These are phyloP conservation scores for Psix sp. DNA, from an alignment of 1,140 invertebrate genomes.

Conservation along the genomic window DNA sequence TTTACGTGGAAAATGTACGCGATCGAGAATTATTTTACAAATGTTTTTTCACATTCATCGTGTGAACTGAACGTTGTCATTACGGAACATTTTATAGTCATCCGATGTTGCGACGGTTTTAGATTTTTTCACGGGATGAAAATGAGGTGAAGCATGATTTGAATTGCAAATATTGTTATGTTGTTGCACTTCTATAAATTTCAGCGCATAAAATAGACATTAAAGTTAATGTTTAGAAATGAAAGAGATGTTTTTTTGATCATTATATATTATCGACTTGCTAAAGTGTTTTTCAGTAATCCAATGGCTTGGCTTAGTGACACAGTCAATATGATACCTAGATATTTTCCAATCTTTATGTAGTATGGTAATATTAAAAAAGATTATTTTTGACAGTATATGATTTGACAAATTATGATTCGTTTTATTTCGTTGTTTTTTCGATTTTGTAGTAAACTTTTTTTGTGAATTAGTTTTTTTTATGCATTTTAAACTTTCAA, in stretches of 20 bases:
- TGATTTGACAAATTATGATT: too few relatives aligned
- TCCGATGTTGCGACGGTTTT: conserved; percentile 3
- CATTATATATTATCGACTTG: too few relatives aligned
- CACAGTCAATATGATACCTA: too few relatives aligned
- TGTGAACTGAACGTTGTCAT: not conserved
- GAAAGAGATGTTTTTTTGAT: conserved; percentile 20
- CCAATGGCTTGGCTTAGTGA: not conserved
- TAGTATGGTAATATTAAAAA: too few relatives aligned
- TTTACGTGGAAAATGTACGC: too few relatives aligned
- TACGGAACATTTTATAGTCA: conserved; percentile 8
- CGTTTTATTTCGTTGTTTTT: too few relatives aligned
- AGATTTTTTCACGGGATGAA: conserved; percentile 16
- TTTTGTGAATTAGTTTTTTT: too few relatives aligned
- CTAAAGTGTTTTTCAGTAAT: conserved; percentile 10
- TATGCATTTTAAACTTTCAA: too few relatives aligned
- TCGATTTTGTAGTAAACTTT: too few relatives aligned
- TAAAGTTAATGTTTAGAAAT: conserved; percentile 22
- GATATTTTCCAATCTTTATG: too few relatives aligned
- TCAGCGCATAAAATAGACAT: conserved; percentile 18
- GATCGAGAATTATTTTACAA: too few relatives aligned
- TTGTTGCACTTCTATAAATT: conserved; percentile 7
- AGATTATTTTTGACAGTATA: too few relatives aligned
- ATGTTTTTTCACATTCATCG: conserved; percentile 6
- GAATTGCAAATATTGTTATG: conserved; percentile 30
- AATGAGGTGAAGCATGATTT: conserved; percentile 16